These are phyloP conservation scores for Sclerurus mexicanus DNA, from an alignment of 2,113 vertebrate genomes.

Conservation along the genomic window DNA sequence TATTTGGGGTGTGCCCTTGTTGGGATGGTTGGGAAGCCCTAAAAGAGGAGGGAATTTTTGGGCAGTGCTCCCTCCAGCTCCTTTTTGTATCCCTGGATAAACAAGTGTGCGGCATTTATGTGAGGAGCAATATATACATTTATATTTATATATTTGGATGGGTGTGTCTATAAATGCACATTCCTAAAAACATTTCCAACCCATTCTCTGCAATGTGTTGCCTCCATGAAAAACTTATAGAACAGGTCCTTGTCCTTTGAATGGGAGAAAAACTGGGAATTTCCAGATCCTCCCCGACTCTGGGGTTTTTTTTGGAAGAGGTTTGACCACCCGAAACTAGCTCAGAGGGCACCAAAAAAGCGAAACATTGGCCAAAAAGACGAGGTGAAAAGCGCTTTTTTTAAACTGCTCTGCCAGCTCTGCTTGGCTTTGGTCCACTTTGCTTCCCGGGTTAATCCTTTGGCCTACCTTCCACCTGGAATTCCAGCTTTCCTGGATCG, in stretches of 20 bases:
- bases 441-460: conserved; percentile 10
- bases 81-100: background rate
- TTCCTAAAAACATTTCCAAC: background rate
- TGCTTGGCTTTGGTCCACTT: background rate
- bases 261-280: background rate
- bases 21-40: background rate
- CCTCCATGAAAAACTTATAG: background rate
- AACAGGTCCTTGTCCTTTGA: background rate
- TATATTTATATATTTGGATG: no score
- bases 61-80: background rate
- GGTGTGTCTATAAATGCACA: background rate
- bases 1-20: background rate
- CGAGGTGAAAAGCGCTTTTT: background rate
- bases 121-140: background rate
- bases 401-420: background rate
- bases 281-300: background rate
- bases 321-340: background rate
- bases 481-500: conserved; percentile 7
- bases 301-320: background rate
- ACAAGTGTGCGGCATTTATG: background rate
- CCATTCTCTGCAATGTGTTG: background rate
- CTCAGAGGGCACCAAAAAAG: background rate
- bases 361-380: background rate
- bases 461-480: background rate
- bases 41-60: background rate